Evolutionary conservation across 2,797 vertebrate genomes (phyloP), one percentile per base, ranked within the genome.

Genomic region (Ptychadena robeensis): DNA sequence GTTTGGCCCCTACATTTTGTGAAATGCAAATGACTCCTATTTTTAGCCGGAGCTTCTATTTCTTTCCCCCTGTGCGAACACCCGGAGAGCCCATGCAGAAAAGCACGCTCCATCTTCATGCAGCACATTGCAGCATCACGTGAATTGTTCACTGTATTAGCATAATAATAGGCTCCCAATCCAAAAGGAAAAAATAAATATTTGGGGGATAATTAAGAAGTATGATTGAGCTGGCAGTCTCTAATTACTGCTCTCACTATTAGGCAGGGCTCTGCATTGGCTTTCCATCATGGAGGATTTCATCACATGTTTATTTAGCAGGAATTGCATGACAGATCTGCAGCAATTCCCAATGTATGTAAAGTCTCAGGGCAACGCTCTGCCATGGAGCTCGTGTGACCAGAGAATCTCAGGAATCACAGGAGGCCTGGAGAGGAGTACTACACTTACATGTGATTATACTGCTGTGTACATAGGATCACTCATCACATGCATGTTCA

Each of bases 121-220:
- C 77, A 74, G 3, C 67, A 67, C 70, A 65, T 35, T 73, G 69
- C 75, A 38, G 57, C 69, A 83, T 79, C 70, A 44, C 34, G 70
- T 80, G 73, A 78, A 78, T 63, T 27, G 63, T 76, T 78, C 59
- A 48, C 53, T 71, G 31, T 73, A 83, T 83, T 72, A 78, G 12
- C 81, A 82, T 82, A 68, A 82, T 75, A 82, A 82, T 59, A 77
- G 65, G 34, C 67, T 34, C 8, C 65, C n/a, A 4, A 44, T 28
- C 31, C 66, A 34, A 44, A 30, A 35, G 63, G 25, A 81, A 80
- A 81, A 61, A 28, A 61, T 25, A 61, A 48, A 75, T 67, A 68
- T 74, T 74, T 66, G 32, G 10, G 30, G 44, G 63, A 74, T 73
- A 82, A 74, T 80, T 63, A 80, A 37, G 31, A 38, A 63, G 2